Evolutionary conservation across 2,797 vertebrate genomes (phyloP), one percentile per base, ranked within the genome.

Genomic region (Bufotes viridis): DNA sequence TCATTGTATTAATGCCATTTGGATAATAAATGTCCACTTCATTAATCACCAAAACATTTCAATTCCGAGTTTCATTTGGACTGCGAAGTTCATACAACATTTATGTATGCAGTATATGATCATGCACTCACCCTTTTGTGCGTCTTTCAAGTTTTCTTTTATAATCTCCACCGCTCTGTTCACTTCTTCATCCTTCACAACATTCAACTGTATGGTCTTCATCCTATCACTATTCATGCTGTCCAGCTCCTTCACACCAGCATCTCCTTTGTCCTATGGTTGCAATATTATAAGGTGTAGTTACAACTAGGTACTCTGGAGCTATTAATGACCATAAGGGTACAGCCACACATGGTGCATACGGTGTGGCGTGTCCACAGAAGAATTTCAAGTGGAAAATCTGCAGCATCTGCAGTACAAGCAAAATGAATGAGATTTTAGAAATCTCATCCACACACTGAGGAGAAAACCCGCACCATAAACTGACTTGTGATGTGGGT

Each of bases 121-220:
- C 53, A 26, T 69, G 13, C 14, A 67, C 91, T 1, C 78, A 96
- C 95, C 96, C 84, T 93, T 93, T 78, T 96, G 91, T 0, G 94
- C 92, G 81, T 95, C 92, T 90, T 91, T 90, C 80, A 96, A 88
- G 84, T 90, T 92, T 0, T 84, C 91, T 0, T 87, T 91, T 61
- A 96, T 74, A 0, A 87, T 76, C 69, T 95, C 94, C 29, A 95
- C 93, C 0, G 90, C 94, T 42, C 84, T 92, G 2, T 93, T 93
- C 17, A 95, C 90, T n/a, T 96, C 94, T 63, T 95, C 93, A 1
- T 92, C 92, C 75, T 92, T 93, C 85, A 95, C 95, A 65, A 96
- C 95, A 0, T 96, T 94, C 63, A 96, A 93, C 90, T 96, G 95
- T 18, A 96, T 26, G 0, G 95, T 95, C 87, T 92, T 93, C 92